A percentile compares a stretch with the other conserved stretches of the same genome.
These are phyloP conservation scores for Agriopis marginaria DNA, from an alignment of 2,888 invertebrate species.

Conservation along the genomic window DNA sequence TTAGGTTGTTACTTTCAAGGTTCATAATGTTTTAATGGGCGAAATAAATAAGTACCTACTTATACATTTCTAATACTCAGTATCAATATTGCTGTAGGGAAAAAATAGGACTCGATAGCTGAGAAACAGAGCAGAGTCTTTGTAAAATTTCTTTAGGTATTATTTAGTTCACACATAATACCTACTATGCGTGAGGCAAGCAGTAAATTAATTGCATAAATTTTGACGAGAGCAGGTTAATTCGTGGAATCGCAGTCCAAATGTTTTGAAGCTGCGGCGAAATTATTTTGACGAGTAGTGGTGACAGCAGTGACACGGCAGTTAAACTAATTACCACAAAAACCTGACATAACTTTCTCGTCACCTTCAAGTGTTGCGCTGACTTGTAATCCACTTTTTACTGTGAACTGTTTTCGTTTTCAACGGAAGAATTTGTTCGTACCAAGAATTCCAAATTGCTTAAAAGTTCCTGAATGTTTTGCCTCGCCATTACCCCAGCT, in stretches of 20 bases:
- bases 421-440: conserved; percentile 30
- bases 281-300: background rate
- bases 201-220: background rate
- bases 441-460: conserved; percentile 31
- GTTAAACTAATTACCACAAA: conserved; percentile 1
- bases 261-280: background rate
- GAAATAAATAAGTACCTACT: no score
- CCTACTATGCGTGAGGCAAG: background rate
- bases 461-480: conserved; percentile 35
- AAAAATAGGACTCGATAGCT: no score
- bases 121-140: no score
- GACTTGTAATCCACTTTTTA: conserved; percentile 7
- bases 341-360: conserved; percentile 6
- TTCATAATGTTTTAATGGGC: background rate
- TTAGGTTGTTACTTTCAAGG: background rate
- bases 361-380: conserved; percentile 7
- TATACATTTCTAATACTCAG: background rate
- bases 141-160: background rate
- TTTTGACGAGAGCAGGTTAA: background rate
- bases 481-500: conserved; percentile 30
- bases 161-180: no score
- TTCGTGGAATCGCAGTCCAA: background rate
- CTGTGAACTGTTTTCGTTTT: conserved; percentile 14
- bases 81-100: no score
- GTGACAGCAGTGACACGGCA: background rate